Base-by-base conservation (phyloP, 2,113 vertebrate species). In the Solea solea region DNA sequence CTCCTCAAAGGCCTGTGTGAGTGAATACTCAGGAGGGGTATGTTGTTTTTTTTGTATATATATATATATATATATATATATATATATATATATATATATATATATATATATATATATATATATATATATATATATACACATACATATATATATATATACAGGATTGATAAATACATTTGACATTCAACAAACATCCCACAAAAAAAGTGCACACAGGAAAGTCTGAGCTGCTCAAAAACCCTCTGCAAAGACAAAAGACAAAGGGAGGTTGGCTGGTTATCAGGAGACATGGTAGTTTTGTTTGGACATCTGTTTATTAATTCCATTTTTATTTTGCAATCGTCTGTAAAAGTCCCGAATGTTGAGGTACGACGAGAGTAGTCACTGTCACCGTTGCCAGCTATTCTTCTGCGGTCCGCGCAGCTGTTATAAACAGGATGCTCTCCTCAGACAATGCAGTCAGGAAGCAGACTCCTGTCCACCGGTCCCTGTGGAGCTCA, bases 351-450 rank as follows among this genome's bases (percentile, higher is more conserved):
- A 52, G 9, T 60, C 55, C n/a, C 25, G 44, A 64, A 75, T 72
- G 21, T 71, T 70, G 61, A 44, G 51, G 51, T 69, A 54, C 48
- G 63, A 48, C n/a, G 39, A 49, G 39, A 27, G 28, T 12, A 65
- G 46, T 55, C 66, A 14, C 9, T 5, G 50, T 50, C 54, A 52
- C 52, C 57, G 66, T 64, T 73, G 79, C 76, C 72, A 78, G 68
- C 59, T 54, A 40, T 79, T 81, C 73, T 73, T 76, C 66, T 80
- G 76, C 16, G 2, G 28, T 54, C 55, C 78, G 56, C 78, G 71
- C 83, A 87, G 40, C 74, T 85, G 81, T 16, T 51, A 88, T 86
- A 92, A 93, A 94, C 90, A 92, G 89, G 90, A 92, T 82, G 71
- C 78, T 58, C 50, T 68, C 58, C 60, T 60, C 9, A 49, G 71